These are phyloP conservation scores for Hypercompe scribonia DNA, from an alignment of 2,888 invertebrate genomes.

Conservation along the genomic window DNA sequence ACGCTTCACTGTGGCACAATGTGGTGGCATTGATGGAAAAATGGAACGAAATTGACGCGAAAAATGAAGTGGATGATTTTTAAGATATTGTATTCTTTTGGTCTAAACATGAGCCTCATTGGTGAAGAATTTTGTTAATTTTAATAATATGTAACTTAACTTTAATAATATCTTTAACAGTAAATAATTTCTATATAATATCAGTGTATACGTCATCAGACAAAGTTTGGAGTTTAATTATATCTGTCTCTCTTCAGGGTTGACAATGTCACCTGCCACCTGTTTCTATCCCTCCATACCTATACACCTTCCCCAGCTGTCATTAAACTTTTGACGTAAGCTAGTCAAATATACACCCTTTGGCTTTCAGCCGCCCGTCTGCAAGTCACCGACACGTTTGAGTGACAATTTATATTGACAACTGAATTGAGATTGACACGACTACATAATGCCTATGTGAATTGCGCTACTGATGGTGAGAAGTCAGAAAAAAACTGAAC, in stretches of 20 bases:
- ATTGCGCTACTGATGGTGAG: constrained; percentile 15
- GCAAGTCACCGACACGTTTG: constrained; percentile 31
- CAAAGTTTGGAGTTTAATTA: not conserved
- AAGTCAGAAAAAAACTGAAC: constrained; percentile 11
- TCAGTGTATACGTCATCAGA: not conserved
- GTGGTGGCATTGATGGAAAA: too few species aligned
- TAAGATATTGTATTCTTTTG: too few species aligned
- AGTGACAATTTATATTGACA: constrained; percentile 58
- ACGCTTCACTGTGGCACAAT: too few species aligned
- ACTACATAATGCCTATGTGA: constrained; percentile 28
- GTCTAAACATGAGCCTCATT: too few species aligned
- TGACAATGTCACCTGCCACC: not conserved
- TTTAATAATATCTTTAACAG: not conserved
- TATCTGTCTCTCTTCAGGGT: not conserved
- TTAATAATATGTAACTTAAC: too few species aligned
- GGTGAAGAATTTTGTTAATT: too few species aligned
- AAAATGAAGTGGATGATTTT: too few species aligned
- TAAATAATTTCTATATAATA: not conserved
- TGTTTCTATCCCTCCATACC: not conserved
- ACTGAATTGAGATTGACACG: constrained; percentile 48
- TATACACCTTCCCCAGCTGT: not conserved
- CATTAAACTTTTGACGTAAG: not conserved
- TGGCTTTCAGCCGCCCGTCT: constrained; percentile 29
- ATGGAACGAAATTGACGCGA: too few species aligned
- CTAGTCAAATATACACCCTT: constrained; percentile 10